These are phyloP conservation scores for Podarcis siculus DNA, from an alignment of 2,797 vertebrate species.

Conservation along the genomic window DNA sequence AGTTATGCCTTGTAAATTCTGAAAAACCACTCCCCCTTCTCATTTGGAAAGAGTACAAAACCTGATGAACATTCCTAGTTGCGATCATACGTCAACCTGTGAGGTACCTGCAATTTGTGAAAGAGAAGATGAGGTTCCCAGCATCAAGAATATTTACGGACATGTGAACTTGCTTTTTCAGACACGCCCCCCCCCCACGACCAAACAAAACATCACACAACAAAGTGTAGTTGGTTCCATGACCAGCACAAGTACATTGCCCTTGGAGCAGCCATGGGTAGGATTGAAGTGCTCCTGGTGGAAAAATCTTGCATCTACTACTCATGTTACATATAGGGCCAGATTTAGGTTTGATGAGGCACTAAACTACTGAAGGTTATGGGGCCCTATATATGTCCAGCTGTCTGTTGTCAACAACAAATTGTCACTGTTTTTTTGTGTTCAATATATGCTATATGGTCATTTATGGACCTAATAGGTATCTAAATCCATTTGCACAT, in stretches of 20 bases:
- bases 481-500: too few relatives aligned
- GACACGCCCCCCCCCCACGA: neutral
- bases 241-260: neutral
- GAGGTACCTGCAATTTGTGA: neutral
- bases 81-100: neutral
- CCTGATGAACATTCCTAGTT: neutral
- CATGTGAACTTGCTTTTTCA: neutral
- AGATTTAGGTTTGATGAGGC: too few relatives aligned
- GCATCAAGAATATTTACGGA: neutral
- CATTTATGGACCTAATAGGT: too few relatives aligned
- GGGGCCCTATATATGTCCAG: too few relatives aligned
- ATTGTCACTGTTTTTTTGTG: too few relatives aligned
- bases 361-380: too few relatives aligned
- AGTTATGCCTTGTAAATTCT: neutral
- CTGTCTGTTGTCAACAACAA: too few relatives aligned
- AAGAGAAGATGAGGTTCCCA: neutral
- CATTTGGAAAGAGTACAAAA: neutral
- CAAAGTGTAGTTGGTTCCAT: neutral
- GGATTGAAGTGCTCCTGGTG: neutral
- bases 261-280: neutral
- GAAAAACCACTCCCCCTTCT: neutral
- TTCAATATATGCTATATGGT: too few relatives aligned
- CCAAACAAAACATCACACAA: neutral
- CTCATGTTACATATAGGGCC: neutral
- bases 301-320: neutral